Percentiles rank a stretch among this genome's conserved stretches.
These are phyloP conservation scores for Malacosoma neustria DNA, from an alignment of 2,888 invertebrate genomes.

Conservation along the genomic window DNA sequence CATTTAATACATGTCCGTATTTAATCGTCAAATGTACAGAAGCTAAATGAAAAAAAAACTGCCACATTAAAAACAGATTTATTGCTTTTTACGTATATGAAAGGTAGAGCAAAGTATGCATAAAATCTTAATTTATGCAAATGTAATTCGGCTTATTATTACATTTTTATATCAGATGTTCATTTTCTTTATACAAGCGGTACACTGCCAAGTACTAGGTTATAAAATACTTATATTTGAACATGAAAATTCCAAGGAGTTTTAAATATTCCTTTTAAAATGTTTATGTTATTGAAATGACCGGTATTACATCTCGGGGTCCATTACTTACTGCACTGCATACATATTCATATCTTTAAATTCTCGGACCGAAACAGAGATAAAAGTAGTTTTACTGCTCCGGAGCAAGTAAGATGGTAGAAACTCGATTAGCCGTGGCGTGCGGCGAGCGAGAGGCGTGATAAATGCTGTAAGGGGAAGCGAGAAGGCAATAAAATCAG, in stretches of 20 bases:
- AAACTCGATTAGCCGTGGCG: slow-evolving; percentile 64
- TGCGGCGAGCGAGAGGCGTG: slow-evolving; percentile 35
- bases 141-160: neutral
- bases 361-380: slow-evolving; percentile 60
- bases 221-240: slow-evolving; percentile 19
- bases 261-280: slow-evolving; percentile 43
- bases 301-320: slow-evolving; percentile 44
- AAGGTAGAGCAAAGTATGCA: neutral
- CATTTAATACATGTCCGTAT: too few species aligned
- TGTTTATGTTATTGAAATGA: slow-evolving; percentile 54
- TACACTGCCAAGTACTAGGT: slow-evolving; percentile 14
- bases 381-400: slow-evolving; percentile 69
- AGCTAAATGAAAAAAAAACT: too few species aligned
- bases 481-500: slow-evolving; percentile 51
- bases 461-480: slow-evolving; percentile 23
- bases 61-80: too few species aligned
- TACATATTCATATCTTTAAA: slow-evolving; percentile 69
- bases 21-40: too few species aligned
- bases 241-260: slow-evolving; percentile 29
- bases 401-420: slow-evolving; percentile 69
- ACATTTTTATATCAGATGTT: neutral
- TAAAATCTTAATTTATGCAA: neutral
- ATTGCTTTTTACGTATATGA: too few species aligned
- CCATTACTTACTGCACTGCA: slow-evolving; percentile 61
- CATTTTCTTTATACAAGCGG: slow-evolving; percentile 6